Base-by-base conservation (phyloP, 2,113 vertebrate species). In the Nerophis lumbriciformis region DNA sequence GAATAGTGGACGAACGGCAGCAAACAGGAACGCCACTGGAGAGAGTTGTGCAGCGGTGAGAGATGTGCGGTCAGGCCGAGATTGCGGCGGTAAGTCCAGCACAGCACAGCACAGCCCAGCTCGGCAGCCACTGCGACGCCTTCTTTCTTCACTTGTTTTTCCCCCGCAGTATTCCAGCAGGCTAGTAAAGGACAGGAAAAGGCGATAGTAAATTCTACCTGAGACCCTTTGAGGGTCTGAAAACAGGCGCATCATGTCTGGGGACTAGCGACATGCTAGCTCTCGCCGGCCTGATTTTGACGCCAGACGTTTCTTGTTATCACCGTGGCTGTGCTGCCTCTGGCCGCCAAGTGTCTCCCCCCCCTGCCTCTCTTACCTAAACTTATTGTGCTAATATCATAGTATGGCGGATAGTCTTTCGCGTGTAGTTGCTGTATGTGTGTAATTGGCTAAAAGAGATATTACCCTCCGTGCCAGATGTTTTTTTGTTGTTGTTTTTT, bases 11-110 rank as follows among this genome's bases (percentile, higher is more conserved):
- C 38, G 37, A 58, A 38, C 53, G 50, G n/a, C 38, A 63, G 48
- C 61, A 61, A 61, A 59, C 42, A 52, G 39, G 52, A 65, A 68
- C 44, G 42, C 16, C 51, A 50, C 53, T 56, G 65, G 28, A 49
- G 63, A 64, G 59, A 72, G 59, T 70, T 78, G 56, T 12, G 19
- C 61, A 60, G 75, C 65, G 56, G 71, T 51, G 57, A 77, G 88
- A 85, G 83, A 90, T 90, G 89, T 74, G 85, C 81, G 71, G 75
- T 77, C 66, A 82, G 83, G 83, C 87, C 83, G 90, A 88, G 87
- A 90, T 90, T 88, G 83, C 84, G 71, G 79, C 77, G 83, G 82
- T 85, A 77, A 75, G 83, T 78, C 38, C 38, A 39, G 9, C 37
- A 76, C 65, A 55, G 9, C 37, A 76, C 65, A 55, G 70, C 61